Evolutionary conservation across 2,888 invertebrate genomes (phyloP).

Genomic region (Dinocampus coccinellae): DNA sequence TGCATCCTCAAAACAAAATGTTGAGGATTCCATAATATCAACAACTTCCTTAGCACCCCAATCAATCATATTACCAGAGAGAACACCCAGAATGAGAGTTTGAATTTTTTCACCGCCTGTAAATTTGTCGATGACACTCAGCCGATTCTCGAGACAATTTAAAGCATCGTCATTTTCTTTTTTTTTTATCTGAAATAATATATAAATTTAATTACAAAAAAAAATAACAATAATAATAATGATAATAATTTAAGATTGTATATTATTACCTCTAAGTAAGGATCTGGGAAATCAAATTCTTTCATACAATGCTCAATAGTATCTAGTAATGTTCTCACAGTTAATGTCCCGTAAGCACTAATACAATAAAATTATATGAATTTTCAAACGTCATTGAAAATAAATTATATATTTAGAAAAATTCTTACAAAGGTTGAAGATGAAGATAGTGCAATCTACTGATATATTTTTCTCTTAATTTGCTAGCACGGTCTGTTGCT

Average conservation of each 20-base stretch:
- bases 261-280: conserved; percentile 77
- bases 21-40: conserved; percentile 81
- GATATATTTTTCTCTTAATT: conserved; percentile 87
- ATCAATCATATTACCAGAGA: conserved; percentile 95
- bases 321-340: conserved; percentile 90
- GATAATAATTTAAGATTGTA: no score
- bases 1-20: conserved; percentile 87
- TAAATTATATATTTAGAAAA: conserved; percentile 9
- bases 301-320: conserved; percentile 92
- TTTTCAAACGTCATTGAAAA: not conserved
- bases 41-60: conserved; percentile 96
- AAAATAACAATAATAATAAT: no score
- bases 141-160: conserved; percentile 76
- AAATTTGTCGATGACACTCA: conserved; percentile 80
- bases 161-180: conserved; percentile 88
- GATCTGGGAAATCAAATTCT: conserved; percentile 93
- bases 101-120: conserved; percentile 67
- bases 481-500: conserved; percentile 83
- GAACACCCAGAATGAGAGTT: conserved; percentile 73
- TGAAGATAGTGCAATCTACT: conserved; percentile 82
- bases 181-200: conserved; percentile 78
- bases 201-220: conserved; percentile 32
- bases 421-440: conserved; percentile 83
- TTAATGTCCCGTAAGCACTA: conserved; percentile 85
- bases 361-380: conserved; percentile 3